Evolutionary conservation across 2,113 vertebrate genomes (phyloP), one percentile per base, ranked within the genome.

Genomic region (Prunella himalayana): DNA sequence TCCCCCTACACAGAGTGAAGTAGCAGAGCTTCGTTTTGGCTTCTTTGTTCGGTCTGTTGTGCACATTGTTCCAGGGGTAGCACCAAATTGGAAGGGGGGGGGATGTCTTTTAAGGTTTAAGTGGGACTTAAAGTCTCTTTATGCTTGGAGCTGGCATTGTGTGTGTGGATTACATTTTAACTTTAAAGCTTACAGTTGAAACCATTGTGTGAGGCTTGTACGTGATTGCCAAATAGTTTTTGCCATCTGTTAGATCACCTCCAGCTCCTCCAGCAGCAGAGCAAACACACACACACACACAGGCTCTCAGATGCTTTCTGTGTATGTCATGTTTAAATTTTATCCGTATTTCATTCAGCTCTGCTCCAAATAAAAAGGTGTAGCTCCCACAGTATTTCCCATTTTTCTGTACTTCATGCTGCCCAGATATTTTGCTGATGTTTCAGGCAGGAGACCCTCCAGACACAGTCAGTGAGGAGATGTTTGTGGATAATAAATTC

Each of bases 21-120:
- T 99, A 99, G 98, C 98, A 56, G 98, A 99, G 99, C 99, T 99
- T 97, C 11, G 33, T 91, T 86, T 94, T 88, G 49, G 85, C 64
- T 41, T 4, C 66, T 65, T 96, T 92, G 68, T 92, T 95, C 18
- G 22, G 23, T 89, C 88, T 70, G 44, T 92, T 82, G 94, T 83
- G 63, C 70, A 28, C 50, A 75, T 80, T 95, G 64, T 96, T 97
- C 47, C 9, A 41, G 44, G 61, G 61, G 69, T 83, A 86, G 70
- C 68, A 88, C 88, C 79, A 86, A 93, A 86, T 3, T 82, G 82
- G 47, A 53, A 35, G 28, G 44, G 39, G 49, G 31, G 54, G 45
- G 54, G 4, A n/a, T 28, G 45, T 82, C 76, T 91, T 92, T 77
- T 83, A 73, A 80, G 84, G 90, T 94, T 86, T 66, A 92, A 96